Evolutionary conservation across 2,113 vertebrate genomes (phyloP).

Genomic region (Siniperca knerii): DNA sequence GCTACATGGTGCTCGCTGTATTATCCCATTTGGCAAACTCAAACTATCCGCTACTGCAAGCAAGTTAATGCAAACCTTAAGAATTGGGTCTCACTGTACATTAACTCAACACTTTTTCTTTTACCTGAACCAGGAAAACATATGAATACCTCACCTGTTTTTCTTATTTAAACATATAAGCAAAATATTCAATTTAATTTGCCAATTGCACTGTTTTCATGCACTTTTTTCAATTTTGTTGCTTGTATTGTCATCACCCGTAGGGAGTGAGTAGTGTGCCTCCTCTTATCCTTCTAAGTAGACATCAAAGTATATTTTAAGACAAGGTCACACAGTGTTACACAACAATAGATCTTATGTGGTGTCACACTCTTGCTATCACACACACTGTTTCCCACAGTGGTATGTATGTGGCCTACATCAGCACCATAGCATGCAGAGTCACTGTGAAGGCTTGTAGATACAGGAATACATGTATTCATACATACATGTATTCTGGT

Average conservation of each 20-base stretch:
- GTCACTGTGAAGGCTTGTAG: conserved; percentile 1
- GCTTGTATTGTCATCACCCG: neutral
- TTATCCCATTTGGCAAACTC: conserved; percentile 10
- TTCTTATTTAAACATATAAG: neutral
- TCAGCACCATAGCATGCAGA: conserved; percentile 4
- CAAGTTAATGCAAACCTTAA: conserved; percentile 9
- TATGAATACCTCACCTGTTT: neutral
- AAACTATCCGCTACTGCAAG: neutral
- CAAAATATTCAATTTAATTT: neutral
- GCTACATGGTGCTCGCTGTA: conserved; percentile 8
- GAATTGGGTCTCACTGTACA: neutral
- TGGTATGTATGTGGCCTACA: neutral
- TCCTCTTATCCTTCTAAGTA: neutral
- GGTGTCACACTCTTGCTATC: conserved; percentile 29
- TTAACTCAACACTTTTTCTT: neutral
- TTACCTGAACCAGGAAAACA: neutral
- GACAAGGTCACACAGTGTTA: conserved; percentile 33
- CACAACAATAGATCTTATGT: neutral
- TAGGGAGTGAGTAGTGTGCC: neutral
- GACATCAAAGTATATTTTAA: conserved; percentile 35
- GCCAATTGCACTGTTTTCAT: neutral
- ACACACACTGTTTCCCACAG: neutral
- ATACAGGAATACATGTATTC: neutral
- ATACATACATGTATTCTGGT: neutral
- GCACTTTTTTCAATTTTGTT: neutral